Evolutionary conservation across 2,888 invertebrate species (phyloP), one percentile per base, ranked within the genome.

Genomic region (Himalopsyche kuldschensis): DNA sequence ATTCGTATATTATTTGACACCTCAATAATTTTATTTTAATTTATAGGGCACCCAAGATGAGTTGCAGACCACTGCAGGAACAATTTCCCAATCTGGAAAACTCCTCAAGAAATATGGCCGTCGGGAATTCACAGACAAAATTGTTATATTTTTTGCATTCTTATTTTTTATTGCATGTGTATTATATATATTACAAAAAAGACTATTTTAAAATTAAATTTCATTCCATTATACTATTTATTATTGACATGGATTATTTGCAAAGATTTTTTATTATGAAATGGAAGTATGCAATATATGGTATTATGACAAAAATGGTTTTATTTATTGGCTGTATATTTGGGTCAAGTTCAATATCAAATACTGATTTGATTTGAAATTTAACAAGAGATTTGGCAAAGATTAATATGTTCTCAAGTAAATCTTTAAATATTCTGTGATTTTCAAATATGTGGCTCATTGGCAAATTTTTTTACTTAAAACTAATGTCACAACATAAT

Each of bases 121-220:
- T 81, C 92, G 99, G 48, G 99, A 99, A 91, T 95, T 97, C 86
- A 99, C 99, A 0, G 99, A 99, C 89, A 98, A 98, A 92, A 94
- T 98, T 83, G 92, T 99, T 10, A 93, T 97, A 88, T 94, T 95
- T 87, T 94, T 98, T 88, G 97, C 97, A 84, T 96, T 98, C 89
- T 93, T 94, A 4, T 96, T 98, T 90, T 98, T 98, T 89, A 91
- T 97, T 87, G 96, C 96, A 17, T 97, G 97, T 87, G 97, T 98
- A 76, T 91, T 98, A 87, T 99, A 99, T 88, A 97, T 99, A 88
- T 93, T 99, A 78, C 97, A 97, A 88, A 98, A 97, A 89, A 92
- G 99, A 88, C 89, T 97, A 86, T 97, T 97, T 90, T 96, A 90
- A 92, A 75, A 24, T 47, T 69, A 27, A 6, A 63, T 27, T 48